These are phyloP conservation scores for Sycophaga agraensis DNA, from an alignment of 1,140 invertebrate genomes.

Conservation along the genomic window DNA sequence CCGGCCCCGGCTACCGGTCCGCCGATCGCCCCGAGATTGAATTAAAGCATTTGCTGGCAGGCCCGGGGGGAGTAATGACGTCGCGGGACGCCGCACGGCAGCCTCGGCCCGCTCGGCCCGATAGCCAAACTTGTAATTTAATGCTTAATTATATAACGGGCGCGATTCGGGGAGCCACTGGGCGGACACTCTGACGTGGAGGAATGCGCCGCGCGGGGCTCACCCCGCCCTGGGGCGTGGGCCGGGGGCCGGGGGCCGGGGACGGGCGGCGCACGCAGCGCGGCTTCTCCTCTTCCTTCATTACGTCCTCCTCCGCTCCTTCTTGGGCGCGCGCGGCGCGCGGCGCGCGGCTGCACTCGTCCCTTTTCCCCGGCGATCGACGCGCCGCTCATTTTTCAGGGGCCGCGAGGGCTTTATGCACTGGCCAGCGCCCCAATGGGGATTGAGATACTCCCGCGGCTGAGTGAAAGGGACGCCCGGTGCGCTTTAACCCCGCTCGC, in stretches of 20 bases:
- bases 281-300: not conserved
- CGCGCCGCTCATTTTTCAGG: too few species aligned
- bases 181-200: constrained; percentile 59
- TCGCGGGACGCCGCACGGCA: not conserved
- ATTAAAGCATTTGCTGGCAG: constrained; percentile 20
- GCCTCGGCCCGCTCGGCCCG: constrained; percentile 38
- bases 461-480: too few species aligned
- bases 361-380: too few species aligned
- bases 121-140: constrained; percentile 60
- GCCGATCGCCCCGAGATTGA: constrained; percentile 24
- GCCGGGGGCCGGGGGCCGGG: too few species aligned
- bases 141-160: constrained; percentile 60
- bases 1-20: too few species aligned
- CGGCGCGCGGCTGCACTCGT: not conserved
- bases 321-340: not conserved
- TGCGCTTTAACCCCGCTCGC: too few species aligned
- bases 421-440: too few species aligned
- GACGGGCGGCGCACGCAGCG: too few species aligned
- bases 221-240: too few species aligned
- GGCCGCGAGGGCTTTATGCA: too few species aligned
- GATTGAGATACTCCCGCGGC: not conserved
- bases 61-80: too few species aligned
- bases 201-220: constrained; percentile 54
- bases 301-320: not conserved
- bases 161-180: constrained; percentile 54